Evolutionary conservation across 1,140 invertebrate species (phyloP).

Genomic region (Plectus sambesii): DNA sequence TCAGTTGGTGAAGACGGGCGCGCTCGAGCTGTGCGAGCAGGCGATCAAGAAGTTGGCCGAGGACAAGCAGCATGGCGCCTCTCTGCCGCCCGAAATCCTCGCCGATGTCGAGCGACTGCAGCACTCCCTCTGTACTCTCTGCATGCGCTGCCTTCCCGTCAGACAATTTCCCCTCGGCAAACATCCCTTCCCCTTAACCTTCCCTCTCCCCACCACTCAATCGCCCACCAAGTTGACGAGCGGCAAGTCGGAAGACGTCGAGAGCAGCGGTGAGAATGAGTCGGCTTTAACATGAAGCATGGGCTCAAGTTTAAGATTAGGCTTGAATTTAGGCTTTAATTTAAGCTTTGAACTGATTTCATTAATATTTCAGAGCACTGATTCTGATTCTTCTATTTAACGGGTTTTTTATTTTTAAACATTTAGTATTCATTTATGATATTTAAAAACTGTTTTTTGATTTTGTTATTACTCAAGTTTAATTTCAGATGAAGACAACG

Average conservation of each 20-base stretch:
- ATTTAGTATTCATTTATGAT: no score
- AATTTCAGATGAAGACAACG: slow-evolving; percentile 27
- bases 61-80: background rate
- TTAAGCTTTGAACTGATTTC: slow-evolving; percentile 4
- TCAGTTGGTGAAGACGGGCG: slow-evolving; percentile 12
- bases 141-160: slow-evolving; percentile 31
- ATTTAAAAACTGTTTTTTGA: no score
- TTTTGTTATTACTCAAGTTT: no score
- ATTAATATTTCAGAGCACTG: background rate
- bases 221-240: background rate
- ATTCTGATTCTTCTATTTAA: background rate
- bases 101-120: slow-evolving; percentile 14
- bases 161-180: slow-evolving; percentile 26
- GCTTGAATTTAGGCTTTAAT: no score
- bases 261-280: slow-evolving; percentile 12
- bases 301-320: no score
- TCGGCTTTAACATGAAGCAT: no score
- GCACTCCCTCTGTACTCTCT: slow-evolving; percentile 37
- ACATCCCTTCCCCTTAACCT: slow-evolving; percentile 22
- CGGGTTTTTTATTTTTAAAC: no score
- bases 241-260: slow-evolving; percentile 9
- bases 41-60: slow-evolving; percentile 21
- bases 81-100: slow-evolving; percentile 8
- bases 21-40: slow-evolving; percentile 20
- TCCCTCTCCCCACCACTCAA: slow-evolving; percentile 20